Conservation (phyloP, 2,888 invertebrate species). For the Dendrolimus pini region DNA sequence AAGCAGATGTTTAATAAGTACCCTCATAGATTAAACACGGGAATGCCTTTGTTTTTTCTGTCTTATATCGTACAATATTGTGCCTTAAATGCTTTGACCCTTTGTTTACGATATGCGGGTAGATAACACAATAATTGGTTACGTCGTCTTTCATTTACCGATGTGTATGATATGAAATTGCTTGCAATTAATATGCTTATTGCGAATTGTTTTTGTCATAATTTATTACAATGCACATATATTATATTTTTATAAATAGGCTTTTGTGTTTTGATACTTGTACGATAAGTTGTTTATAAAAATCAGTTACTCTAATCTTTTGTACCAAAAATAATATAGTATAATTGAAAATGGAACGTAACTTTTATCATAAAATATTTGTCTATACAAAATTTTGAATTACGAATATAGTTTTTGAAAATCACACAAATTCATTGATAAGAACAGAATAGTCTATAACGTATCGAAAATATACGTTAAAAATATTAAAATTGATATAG, state of each 20-base stretch:
- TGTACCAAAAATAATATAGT: no score
- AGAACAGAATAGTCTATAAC: not conserved
- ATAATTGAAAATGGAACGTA: no score
- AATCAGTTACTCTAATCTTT: no score
- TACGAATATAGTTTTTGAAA: no score
- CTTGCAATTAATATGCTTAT: slow-evolving; percentile 8
- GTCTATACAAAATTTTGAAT: no score
- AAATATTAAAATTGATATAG: not conserved
- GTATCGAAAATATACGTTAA: not conserved
- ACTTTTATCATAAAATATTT: no score
- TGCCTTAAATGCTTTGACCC: slow-evolving; percentile 60
- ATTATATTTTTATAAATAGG: not conserved
- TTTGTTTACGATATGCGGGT: slow-evolving; percentile 58
- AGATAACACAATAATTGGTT: slow-evolving; percentile 53
- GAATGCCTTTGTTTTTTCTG: slow-evolving; percentile 63
- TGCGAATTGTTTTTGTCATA: slow-evolving; percentile 6
- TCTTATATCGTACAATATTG: slow-evolving; percentile 55
- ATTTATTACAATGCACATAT: slow-evolving; percentile 3
- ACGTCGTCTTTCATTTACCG: slow-evolving; percentile 35
- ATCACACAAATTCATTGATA: not conserved
- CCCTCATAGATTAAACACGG: slow-evolving; percentile 67
- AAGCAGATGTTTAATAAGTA: slow-evolving; percentile 73
- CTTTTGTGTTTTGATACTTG: no score
- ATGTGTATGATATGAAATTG: slow-evolving; percentile 32
- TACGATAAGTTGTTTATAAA: no score